Evolutionary conservation across 92 coral and sea anemone species (phyloP).

Genomic region (Actinernus sp.): DNA sequence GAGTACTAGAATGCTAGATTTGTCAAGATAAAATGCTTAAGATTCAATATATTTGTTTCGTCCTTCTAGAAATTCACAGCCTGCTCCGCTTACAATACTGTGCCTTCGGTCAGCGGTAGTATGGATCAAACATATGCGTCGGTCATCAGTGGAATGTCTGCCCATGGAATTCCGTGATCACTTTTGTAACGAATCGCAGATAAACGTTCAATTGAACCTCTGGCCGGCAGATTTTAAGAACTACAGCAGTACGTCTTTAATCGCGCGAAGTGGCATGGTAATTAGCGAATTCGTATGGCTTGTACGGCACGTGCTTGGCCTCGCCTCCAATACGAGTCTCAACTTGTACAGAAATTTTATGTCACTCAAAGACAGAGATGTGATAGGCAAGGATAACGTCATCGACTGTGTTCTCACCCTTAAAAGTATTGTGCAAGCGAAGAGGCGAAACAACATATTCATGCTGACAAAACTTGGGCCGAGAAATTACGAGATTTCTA

Average conservation of each 20-base stretch:
- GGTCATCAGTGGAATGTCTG: slow-evolving; percentile 9
- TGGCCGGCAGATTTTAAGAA: slow-evolving; percentile 39
- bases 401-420: slow-evolving; percentile 37
- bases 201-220: slow-evolving; percentile 20
- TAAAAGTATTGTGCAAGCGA: not conserved
- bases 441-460: slow-evolving; percentile 4
- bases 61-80: slow-evolving; percentile 7
- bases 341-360: slow-evolving; percentile 29
- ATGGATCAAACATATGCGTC: slow-evolving; percentile 15
- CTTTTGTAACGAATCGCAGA: slow-evolving; percentile 12
- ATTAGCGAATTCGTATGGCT: slow-evolving; percentile 42
- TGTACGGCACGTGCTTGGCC: slow-evolving; percentile 20
- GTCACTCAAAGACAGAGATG: slow-evolving; percentile 43
- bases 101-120: slow-evolving; percentile 52
- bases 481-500: slow-evolving; percentile 11
- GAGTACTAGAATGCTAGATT: too few species aligned
- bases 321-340: slow-evolving; percentile 7
- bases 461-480: slow-evolving; percentile 29
- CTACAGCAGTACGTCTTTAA: slow-evolving; percentile 2
- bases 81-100: slow-evolving; percentile 40
- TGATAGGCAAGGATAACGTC: slow-evolving; percentile 7
- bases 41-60: not conserved
- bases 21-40: too few species aligned
- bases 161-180: slow-evolving; percentile 38
- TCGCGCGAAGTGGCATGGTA: slow-evolving; percentile 26